These are phyloP conservation scores for Phania funesta DNA, from an alignment of 2,888 invertebrate genomes.

Conservation along the genomic window DNA sequence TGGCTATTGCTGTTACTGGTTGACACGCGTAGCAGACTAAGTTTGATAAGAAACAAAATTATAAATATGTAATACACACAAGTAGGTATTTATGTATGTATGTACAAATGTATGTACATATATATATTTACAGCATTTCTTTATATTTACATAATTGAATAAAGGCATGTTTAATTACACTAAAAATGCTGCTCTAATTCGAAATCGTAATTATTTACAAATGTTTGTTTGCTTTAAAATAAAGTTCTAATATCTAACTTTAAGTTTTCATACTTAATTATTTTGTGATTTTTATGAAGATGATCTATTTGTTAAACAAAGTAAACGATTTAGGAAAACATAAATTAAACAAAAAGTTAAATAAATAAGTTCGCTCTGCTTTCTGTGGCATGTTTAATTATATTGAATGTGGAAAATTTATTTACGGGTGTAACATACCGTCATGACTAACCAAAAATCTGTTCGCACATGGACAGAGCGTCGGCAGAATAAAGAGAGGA, in stretches of 20 bases:
- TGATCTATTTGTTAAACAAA: conserved; percentile 12
- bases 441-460: too few species aligned
- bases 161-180: not conserved
- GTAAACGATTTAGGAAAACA: not conserved
- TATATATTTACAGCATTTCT: conserved; percentile 42
- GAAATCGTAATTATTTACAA: conserved; percentile 18
- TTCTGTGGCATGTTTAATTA: conserved; percentile 62
- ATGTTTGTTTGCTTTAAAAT: not conserved
- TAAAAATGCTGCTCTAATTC: conserved; percentile 33
- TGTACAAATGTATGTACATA: too few species aligned
- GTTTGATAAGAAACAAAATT: conserved; percentile 27
- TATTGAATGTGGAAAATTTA: conserved; percentile 42
- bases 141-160: not conserved
- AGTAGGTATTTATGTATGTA: conserved; percentile 21
- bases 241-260: not conserved
- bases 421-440: too few species aligned
- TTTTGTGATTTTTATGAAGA: conserved; percentile 29
- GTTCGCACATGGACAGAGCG: too few species aligned
- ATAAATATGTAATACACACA: conserved; percentile 30
- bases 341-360: not conserved
- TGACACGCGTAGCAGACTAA: too few species aligned
- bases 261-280: not conserved
- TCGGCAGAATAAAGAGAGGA: too few species aligned
- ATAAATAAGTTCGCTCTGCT: conserved; percentile 68
- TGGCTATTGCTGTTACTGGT: conserved; percentile 21